A percentile compares a stretch with the other conserved stretches of the same genome.
Evolutionary conservation across 2,113 vertebrate genomes (phyloP).

Genomic region (Siphamia tubifer): DNA sequence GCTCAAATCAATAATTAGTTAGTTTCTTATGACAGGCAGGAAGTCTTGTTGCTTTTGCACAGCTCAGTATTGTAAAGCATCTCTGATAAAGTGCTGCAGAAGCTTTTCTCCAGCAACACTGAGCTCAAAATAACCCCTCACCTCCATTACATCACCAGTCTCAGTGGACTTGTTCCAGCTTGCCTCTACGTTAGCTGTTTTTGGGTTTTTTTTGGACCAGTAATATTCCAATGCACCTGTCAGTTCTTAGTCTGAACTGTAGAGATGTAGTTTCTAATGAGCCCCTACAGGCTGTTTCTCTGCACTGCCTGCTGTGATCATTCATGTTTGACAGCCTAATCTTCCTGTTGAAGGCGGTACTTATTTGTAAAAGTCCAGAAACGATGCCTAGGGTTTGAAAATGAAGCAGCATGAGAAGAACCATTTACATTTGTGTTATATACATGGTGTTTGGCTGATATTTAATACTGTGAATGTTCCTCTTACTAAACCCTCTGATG

Average conservation of each 20-base stretch:
- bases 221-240: neutral
- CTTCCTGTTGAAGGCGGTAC: too few species aligned
- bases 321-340: too few species aligned
- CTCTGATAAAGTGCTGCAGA: neutral
- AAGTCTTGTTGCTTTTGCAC: neutral
- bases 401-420: too few species aligned
- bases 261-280: too few species aligned
- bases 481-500: neutral
- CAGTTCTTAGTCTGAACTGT: neutral
- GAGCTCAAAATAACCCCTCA: constrained; percentile 33
- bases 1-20: neutral
- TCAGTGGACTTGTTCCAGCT: constrained; percentile 12
- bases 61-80: neutral
- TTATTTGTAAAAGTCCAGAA: too few species aligned
- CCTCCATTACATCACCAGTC: constrained; percentile 13
- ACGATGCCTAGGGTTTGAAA: too few species aligned
- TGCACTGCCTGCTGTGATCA: too few species aligned
- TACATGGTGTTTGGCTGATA: too few species aligned
- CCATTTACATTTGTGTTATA: too few species aligned
- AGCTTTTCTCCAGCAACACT: constrained; percentile 1
- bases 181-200: neutral
- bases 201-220: neutral
- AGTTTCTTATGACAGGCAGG: neutral
- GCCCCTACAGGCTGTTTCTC: too few species aligned
- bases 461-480: too few species aligned